A percentile compares a stretch with the other conserved stretches of the same genome.
These are phyloP conservation scores for Tricholauxania praeusta DNA, from an alignment of 2,888 invertebrate genomes.

Conservation along the genomic window DNA sequence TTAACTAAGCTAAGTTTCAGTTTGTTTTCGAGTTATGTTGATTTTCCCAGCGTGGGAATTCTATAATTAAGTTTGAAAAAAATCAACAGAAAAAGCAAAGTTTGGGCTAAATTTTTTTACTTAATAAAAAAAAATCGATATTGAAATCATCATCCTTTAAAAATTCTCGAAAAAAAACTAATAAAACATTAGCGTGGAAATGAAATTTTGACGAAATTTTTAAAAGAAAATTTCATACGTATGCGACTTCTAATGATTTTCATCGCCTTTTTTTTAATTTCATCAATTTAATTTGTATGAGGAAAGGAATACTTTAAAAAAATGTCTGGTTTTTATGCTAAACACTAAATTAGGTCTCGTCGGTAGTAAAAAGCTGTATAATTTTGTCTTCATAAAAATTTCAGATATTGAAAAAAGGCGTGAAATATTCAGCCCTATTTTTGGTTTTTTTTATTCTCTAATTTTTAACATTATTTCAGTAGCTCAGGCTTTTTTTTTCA, in stretches of 20 bases:
- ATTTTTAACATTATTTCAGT: too few species aligned
- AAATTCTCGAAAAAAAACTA: neutral
- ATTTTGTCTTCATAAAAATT: too few species aligned
- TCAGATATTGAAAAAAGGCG: too few species aligned
- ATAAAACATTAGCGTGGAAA: neutral
- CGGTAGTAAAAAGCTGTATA: too few species aligned
- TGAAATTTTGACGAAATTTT: neutral
- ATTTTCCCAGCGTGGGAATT: neutral
- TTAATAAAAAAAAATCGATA: slow-evolving; percentile 6
- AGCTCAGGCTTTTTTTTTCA: too few species aligned
- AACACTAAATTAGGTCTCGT: too few species aligned
- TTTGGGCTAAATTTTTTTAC: slow-evolving; percentile 19
- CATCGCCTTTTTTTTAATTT: neutral
- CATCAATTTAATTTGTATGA: neutral
- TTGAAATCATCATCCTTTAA: slow-evolving; percentile 27
- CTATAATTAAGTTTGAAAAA: slow-evolving; percentile 16
- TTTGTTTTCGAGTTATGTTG: too few species aligned
- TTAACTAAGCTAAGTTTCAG: too few species aligned
- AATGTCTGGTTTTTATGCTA: too few species aligned
- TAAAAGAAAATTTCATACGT: neutral
- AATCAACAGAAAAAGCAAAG: slow-evolving; percentile 34
- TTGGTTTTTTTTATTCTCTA: too few species aligned
- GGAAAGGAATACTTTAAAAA: too few species aligned
- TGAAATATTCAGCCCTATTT: too few species aligned
- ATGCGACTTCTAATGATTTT: neutral